Evolutionary conservation across 2,888 invertebrate species (phyloP), one percentile per base, ranked within the genome.

Genomic region (Melikaiella ostensackeni): DNA sequence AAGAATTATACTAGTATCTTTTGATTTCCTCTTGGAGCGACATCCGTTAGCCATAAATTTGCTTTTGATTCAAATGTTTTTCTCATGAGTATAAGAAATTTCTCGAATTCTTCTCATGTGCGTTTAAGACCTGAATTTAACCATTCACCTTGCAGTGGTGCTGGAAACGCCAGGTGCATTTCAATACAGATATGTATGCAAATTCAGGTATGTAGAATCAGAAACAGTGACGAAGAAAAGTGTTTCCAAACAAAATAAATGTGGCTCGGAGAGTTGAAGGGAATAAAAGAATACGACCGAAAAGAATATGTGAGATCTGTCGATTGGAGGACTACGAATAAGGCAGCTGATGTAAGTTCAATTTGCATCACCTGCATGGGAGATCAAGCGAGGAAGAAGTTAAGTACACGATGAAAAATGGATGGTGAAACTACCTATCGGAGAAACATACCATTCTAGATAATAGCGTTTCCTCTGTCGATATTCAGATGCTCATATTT

Each of bases 121-220:
- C 38, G 21, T 11, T 64, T 3, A 42, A 64, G 42, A 38, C 21
- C 64, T 21, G 13, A 64, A 38, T 42, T 21, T 38, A 42, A 38
- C 35, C 42, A 64, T n/a, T 70, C 27, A 24, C n/a, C 64, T 64
- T 7, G 16, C 24, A 64, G 64, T n/a, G n/a, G 50, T 30, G 70
- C 19, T 66, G 35, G 19, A 70, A 70, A 50, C 70, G 30, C 50
- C 46, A 70, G 50, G 11, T 70, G 30, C 30, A 70, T 70, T 46
- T 70, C 13, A 70, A 30, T 70, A 46, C 30, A 19, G n/a, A 70
- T 64, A 24, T 35, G 5, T 11, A 63, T 35, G 62, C 33, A 35
- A 63, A 35, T 63, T 11, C 33, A 35, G 33, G 19, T 11, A 30
- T 30, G 30, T 4, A 35, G n/a, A 35, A n/a, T 63, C n/a, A 63